A percentile compares a stretch with the other conserved stretches of the same genome.
Conservation (phyloP, 1,140 invertebrate species). For the Leptinotarsa defecta region DNA sequence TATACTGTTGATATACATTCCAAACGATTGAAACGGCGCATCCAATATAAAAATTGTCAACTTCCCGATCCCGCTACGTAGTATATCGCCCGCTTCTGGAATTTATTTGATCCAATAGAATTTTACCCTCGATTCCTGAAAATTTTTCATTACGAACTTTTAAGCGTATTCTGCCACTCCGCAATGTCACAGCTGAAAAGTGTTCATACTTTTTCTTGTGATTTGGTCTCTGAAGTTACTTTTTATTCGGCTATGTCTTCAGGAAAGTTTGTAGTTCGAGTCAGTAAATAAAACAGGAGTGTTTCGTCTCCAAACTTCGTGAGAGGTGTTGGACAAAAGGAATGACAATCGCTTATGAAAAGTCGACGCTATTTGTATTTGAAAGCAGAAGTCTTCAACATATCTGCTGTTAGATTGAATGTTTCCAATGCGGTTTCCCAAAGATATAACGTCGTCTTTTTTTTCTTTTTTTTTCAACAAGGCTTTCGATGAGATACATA, state of each 20-base stretch:
- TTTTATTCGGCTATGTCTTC: background rate
- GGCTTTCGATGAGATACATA: no score
- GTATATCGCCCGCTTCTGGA: background rate
- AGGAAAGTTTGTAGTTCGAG: background rate
- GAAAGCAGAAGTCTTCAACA: background rate
- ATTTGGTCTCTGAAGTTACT: background rate
- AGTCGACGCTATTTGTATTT: background rate
- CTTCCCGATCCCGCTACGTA: background rate
- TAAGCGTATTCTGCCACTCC: slow-evolving; percentile 4
- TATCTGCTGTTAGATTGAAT: no score
- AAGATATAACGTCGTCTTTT: no score
- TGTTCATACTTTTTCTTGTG: background rate
- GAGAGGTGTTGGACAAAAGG: background rate
- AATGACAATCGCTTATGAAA: background rate
- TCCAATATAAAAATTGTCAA: slow-evolving; percentile 1
- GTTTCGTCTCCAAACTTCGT: background rate
- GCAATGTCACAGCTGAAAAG: background rate
- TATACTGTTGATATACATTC: background rate
- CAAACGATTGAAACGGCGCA: background rate
- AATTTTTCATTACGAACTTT: slow-evolving; percentile 7
- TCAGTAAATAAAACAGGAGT: background rate
- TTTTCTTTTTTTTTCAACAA: no score
- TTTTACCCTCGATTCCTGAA: background rate
- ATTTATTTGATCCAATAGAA: background rate
- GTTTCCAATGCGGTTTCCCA: no score